Conservation (phyloP, 2,797 vertebrate genomes). For the Tarsius wallacei region DNA sequence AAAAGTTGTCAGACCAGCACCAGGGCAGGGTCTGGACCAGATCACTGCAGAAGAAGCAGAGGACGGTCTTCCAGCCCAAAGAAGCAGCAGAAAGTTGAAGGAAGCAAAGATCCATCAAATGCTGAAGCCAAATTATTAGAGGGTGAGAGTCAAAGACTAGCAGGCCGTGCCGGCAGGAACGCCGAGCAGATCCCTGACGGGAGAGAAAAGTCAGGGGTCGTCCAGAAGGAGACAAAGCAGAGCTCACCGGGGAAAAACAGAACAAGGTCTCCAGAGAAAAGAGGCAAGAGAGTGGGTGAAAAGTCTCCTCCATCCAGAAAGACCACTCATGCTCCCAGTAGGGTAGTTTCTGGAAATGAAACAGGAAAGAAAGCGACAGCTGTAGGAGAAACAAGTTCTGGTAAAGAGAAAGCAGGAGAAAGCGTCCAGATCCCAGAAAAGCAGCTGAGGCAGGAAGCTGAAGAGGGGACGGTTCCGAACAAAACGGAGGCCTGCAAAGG, state of each 20-base stretch:
- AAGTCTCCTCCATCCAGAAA: slow-evolving; percentile 76
- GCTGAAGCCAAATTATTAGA: slow-evolving; percentile 83
- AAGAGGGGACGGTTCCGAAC: slow-evolving; percentile 81
- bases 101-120: slow-evolving; percentile 50
- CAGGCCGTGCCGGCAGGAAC: not conserved
- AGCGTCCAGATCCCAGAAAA: slow-evolving; percentile 71
- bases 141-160: slow-evolving; percentile 79
- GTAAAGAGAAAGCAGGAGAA: slow-evolving; percentile 83
- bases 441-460: slow-evolving; percentile 86
- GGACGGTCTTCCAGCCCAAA: slow-evolving; percentile 92
- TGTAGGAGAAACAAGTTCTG: slow-evolving; percentile 80
- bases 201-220: slow-evolving; percentile 79
- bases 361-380: slow-evolving; percentile 72
- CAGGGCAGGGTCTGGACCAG: slow-evolving; percentile 58
- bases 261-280: slow-evolving; percentile 81
- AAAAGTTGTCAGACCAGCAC: slow-evolving; percentile 77
- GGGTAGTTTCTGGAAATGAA: slow-evolving; percentile 85
- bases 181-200: slow-evolving; percentile 78
- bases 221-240: slow-evolving; percentile 88
- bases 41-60: slow-evolving; percentile 79
- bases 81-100: slow-evolving; percentile 89
- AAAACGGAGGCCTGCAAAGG: slow-evolving; percentile 78
- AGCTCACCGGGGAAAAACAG: slow-evolving; percentile 85
- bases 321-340: slow-evolving; percentile 85
- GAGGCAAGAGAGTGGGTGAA: not conserved